Conservation (phyloP, 64 coral and sea anemone genomes). For the Porites australiensis region DNA sequence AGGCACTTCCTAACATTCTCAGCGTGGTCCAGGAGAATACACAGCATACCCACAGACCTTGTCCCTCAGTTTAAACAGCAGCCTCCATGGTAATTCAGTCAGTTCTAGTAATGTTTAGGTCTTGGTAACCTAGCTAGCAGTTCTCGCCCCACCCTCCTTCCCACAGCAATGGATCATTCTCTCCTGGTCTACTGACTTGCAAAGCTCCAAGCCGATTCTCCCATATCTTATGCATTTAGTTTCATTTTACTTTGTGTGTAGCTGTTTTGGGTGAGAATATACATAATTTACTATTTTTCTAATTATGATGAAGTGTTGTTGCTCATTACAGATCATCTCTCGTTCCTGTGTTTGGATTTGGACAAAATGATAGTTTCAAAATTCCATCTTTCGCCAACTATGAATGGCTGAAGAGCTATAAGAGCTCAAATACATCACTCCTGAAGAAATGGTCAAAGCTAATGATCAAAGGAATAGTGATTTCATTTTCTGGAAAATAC, state of each 20-base stretch:
- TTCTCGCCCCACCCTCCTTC: too few relatives aligned
- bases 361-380: slow-evolving; percentile 52
- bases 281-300: not conserved
- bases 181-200: too few relatives aligned
- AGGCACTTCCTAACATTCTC: too few relatives aligned
- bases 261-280: not conserved
- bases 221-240: too few relatives aligned
- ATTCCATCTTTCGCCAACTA: not conserved
- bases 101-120: too few relatives aligned
- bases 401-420: slow-evolving; percentile 1
- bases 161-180: too few relatives aligned
- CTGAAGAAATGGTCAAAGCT: slow-evolving; percentile 15
- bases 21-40: too few relatives aligned
- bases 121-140: too few relatives aligned
- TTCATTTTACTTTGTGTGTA: not conserved
- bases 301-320: not conserved
- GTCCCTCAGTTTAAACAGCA: too few relatives aligned
- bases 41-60: too few relatives aligned
- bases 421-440: not conserved
- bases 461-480: not conserved
- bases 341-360: slow-evolving; percentile 72
- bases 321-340: slow-evolving; percentile 50
- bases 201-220: too few relatives aligned
- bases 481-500: slow-evolving; percentile 2
- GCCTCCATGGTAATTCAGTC: too few relatives aligned